Percentiles rank a stretch among this genome's conserved stretches.
Conservation (phyloP, 2,888 invertebrate species). For the Stenolophus ochropezus region DNA sequence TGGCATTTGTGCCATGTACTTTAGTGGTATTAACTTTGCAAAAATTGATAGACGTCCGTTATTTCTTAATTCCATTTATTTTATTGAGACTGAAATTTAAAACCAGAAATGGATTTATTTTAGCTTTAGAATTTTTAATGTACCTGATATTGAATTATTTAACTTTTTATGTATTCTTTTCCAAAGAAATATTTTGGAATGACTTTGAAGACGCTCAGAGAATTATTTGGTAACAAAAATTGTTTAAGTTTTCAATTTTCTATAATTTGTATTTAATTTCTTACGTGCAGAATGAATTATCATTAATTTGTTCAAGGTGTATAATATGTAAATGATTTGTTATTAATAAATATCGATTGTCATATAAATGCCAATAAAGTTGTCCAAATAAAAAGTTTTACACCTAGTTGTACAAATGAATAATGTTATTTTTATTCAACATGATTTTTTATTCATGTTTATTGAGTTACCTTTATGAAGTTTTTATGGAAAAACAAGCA, state of each 20-base stretch:
- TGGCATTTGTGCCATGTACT: slow-evolving; percentile 79
- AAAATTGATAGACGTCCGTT: slow-evolving; percentile 93
- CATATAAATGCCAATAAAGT: not conserved
- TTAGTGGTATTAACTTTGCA: slow-evolving; percentile 85
- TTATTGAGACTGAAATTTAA: slow-evolving; percentile 83
- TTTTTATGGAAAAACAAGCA: not conserved
- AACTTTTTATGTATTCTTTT: slow-evolving; percentile 86
- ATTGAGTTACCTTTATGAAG: not conserved
- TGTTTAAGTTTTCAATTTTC: too few relatives aligned
- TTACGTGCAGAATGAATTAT: too few relatives aligned
- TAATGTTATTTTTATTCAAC: not conserved
- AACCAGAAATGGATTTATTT: slow-evolving; percentile 73
- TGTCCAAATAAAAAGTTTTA: not conserved
- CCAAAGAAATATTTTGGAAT: slow-evolving; percentile 86
- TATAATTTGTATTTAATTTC: too few relatives aligned
- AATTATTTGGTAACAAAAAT: slow-evolving; percentile 86
- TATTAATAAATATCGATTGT: not conserved
- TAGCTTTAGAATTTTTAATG: slow-evolving; percentile 80
- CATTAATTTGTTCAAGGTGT: too few relatives aligned
- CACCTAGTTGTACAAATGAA: not conserved
- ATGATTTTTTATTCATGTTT: not conserved
- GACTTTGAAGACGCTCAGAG: slow-evolving; percentile 84
- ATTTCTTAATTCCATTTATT: slow-evolving; percentile 93
- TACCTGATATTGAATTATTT: slow-evolving; percentile 80
- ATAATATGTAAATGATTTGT: not conserved